Evolutionary conservation across 2,888 invertebrate species (phyloP), one percentile per base, ranked within the genome.

Genomic region (Pyrrhosoma nymphula): DNA sequence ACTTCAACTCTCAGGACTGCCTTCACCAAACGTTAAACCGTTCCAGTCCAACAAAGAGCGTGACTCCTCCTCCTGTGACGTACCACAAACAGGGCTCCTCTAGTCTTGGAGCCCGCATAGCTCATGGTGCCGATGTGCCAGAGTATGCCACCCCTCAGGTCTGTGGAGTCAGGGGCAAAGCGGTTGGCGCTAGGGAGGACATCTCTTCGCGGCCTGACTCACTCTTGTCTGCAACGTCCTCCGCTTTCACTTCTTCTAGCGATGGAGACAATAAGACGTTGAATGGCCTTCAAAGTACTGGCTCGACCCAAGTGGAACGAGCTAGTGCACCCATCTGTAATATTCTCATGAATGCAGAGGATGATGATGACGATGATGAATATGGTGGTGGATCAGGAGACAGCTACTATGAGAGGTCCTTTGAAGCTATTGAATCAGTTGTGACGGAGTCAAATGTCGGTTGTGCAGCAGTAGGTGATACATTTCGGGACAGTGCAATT

Each of bases 101-200:
- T 96, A 98, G 98, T 95, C 97, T 99, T 96, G 99, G 99, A 0
- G 99, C 99, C 88, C 98, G 99, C 96, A 98, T 99, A 96, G 99
- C 99, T 0, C 96, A 97, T 95, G 96, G 96, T 39, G 96, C 96
- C 88, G 96, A 97, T 90, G 96, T 96, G 30, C 98, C 98, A 0
- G 99, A 99, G 96, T 99, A 99, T 96, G 98, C 98, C 0, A 98
- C 99, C 96, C 99, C 99, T 0, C 98, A 98, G 95, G 96, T 96
- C 63, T 96, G 96, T 56, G 96, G 96, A 18, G 96, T 96, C 6
- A n/a, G 39, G n/a, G 93, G 30, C 2, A 69, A n/a, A 39, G 47
- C 3, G 3, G 8, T 35, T 4, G n/a, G 8, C 0, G 96, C 96
- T 88, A 96, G 96, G 95, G 47, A 47, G 47, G 96, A 96, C 20